Conservation (phyloP, 2,888 invertebrate genomes). For the Blera fallax region DNA sequence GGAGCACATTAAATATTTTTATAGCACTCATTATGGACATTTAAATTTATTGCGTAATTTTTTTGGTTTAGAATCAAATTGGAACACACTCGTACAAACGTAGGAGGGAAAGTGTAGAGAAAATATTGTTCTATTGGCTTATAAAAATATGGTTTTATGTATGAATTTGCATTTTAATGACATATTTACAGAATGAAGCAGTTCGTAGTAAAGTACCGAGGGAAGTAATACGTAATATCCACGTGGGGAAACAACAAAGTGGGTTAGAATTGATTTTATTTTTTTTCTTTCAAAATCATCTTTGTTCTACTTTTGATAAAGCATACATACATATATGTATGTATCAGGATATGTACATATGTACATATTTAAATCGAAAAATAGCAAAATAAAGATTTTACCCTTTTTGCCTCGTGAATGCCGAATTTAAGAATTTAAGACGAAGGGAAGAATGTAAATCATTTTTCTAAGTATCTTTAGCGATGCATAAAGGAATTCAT, state of each 20-base stretch:
- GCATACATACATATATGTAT: not conserved
- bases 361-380: no score
- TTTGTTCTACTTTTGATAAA: not conserved
- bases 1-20: constrained; percentile 51
- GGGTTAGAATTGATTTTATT: no score
- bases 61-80: constrained; percentile 15
- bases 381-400: not conserved
- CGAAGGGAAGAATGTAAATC: not conserved
- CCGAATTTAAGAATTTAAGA: no score
- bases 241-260: not conserved
- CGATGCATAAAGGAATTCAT: not conserved
- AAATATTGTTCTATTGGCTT: not conserved
- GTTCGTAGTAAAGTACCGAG: not conserved
- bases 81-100: not conserved
- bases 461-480: not conserved
- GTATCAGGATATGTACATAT: no score
- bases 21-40: constrained; percentile 51
- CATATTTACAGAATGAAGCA: not conserved
- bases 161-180: constrained; percentile 17
- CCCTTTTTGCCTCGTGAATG: not conserved
- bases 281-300: not conserved
- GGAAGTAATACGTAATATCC: not conserved
- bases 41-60: constrained; percentile 57
- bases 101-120: not conserved
- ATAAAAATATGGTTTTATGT: not conserved